Conservation (phyloP, 2,888 invertebrate species). For the Cantharis rustica region DNA sequence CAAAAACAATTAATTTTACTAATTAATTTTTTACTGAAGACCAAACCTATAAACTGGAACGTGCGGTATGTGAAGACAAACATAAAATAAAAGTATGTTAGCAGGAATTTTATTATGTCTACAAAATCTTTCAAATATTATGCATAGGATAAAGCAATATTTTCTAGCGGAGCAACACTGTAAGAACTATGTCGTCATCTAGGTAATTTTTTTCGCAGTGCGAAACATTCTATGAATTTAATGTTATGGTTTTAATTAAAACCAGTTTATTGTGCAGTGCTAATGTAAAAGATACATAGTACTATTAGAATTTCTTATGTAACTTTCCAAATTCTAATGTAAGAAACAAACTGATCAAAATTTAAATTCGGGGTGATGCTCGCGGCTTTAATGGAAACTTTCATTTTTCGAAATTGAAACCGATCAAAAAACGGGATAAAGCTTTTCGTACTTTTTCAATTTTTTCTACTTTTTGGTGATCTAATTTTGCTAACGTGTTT, state of each 20-base stretch:
- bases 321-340: not conserved
- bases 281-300: not conserved
- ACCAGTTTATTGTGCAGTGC: not conserved
- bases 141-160: not conserved
- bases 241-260: not conserved
- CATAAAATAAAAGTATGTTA: not conserved
- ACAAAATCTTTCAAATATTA: not conserved
- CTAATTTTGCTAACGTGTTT: not conserved
- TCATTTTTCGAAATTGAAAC: no score
- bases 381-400: not conserved
- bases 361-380: not conserved
- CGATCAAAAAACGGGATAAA: no score
- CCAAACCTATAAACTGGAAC: no score
- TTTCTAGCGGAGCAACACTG: not conserved
- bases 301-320: not conserved
- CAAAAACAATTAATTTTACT: no score
- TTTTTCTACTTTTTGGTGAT: not conserved
- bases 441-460: no score
- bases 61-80: no score
- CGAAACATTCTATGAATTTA: not conserved
- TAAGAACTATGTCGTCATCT: not conserved
- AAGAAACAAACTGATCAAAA: not conserved
- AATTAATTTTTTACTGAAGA: no score
- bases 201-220: not conserved
- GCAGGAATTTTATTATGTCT: not conserved